Conservation (phyloP, 2,888 invertebrate genomes). For the Allygus modestus region DNA sequence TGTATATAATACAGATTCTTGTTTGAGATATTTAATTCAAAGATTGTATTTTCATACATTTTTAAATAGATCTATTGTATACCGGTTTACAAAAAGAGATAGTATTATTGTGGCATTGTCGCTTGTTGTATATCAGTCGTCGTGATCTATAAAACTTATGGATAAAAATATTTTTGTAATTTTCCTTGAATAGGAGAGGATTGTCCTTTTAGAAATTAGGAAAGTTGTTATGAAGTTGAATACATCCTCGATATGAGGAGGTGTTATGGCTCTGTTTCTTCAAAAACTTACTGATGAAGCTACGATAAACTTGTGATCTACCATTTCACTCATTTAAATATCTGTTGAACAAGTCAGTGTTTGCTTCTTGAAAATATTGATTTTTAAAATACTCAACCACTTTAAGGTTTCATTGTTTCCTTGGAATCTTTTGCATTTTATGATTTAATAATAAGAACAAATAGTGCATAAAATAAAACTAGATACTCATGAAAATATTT, state of each 20-base stretch:
- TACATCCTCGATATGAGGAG: not conserved
- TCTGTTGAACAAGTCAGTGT: not conserved
- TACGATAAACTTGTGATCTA: conserved; percentile 1
- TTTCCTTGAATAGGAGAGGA: conserved; percentile 36
- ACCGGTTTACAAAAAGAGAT: conserved; percentile 59
- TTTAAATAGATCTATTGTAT: conserved; percentile 61
- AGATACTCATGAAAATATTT: too few relatives aligned
- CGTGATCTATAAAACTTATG: conserved; percentile 54
- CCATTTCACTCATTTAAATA: conserved; percentile 1
- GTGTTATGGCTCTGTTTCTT: conserved; percentile 1
- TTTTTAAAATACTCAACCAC: too few relatives aligned
- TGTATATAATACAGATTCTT: conserved; percentile 50
- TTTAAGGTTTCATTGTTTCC: too few relatives aligned
- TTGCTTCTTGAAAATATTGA: not conserved
- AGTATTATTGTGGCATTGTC: conserved; percentile 51
- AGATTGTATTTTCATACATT: conserved; percentile 64
- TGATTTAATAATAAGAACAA: too few relatives aligned
- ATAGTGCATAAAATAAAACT: too few relatives aligned
- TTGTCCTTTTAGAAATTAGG: conserved; percentile 42
- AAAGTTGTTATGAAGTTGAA: conserved; percentile 33
- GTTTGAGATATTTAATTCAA: conserved; percentile 57
- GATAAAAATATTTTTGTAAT: conserved; percentile 57
- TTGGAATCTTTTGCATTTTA: too few relatives aligned
- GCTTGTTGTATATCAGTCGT: conserved; percentile 54
- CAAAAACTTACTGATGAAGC: not conserved